Conservation (phyloP, 2,888 invertebrate genomes). For the Brenthis ino region DNA sequence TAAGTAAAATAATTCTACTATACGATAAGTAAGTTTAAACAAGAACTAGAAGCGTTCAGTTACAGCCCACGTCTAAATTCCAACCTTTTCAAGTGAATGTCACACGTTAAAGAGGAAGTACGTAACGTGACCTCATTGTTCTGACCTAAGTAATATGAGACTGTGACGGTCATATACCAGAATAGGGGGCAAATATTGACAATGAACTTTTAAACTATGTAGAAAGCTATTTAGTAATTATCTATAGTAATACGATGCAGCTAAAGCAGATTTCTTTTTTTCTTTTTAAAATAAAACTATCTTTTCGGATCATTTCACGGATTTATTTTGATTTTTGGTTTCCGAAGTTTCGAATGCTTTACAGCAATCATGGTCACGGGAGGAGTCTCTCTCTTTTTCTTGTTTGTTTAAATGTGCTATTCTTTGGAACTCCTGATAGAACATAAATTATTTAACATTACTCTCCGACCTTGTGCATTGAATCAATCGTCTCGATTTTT, state of each 20-base stretch:
- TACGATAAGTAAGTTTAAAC: slow-evolving; percentile 1
- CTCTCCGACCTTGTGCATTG: too few species aligned
- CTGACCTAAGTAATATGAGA: slow-evolving; percentile 20
- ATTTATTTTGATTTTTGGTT: too few species aligned
- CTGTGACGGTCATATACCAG: slow-evolving; percentile 1
- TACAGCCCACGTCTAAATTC: slow-evolving; percentile 32
- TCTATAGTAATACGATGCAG: neutral
- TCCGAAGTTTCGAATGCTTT: too few species aligned
- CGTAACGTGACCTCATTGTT: slow-evolving; percentile 30
- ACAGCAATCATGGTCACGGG: too few species aligned
- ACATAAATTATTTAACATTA: too few species aligned
- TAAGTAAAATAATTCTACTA: neutral
- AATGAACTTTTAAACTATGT: slow-evolving; percentile 13
- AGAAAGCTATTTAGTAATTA: neutral
- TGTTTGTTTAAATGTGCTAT: too few species aligned
- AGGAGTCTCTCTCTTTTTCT: too few species aligned
- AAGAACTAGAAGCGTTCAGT: slow-evolving; percentile 17
- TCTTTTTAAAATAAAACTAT: too few species aligned
- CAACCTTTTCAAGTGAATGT: slow-evolving; percentile 41
- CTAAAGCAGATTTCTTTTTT: too few species aligned
- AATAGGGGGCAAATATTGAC: slow-evolving; percentile 6
- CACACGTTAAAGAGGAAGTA: slow-evolving; percentile 45
- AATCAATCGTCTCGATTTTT: too few species aligned
- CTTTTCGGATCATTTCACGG: too few species aligned
- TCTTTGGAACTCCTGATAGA: too few species aligned